Conservation (phyloP, 1,140 invertebrate genomes). For the Stenopsyche tienmushanensis region DNA sequence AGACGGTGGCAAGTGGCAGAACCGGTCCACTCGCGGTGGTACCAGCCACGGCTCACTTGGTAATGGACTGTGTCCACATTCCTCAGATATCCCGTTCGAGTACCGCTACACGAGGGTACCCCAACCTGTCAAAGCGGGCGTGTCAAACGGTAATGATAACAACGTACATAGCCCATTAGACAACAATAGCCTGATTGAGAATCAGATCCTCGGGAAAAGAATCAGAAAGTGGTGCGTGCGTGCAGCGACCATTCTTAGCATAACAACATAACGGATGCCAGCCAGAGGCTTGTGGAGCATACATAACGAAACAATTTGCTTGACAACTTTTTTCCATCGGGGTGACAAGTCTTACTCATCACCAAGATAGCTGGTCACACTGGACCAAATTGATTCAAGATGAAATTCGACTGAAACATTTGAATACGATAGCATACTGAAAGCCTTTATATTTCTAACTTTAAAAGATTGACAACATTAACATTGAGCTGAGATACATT, state of each 20-base stretch:
- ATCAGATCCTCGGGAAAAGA: neutral
- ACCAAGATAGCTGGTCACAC: too few relatives aligned
- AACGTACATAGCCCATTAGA: neutral
- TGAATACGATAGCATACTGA: too few relatives aligned
- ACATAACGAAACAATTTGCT: too few relatives aligned
- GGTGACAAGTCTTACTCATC: too few relatives aligned
- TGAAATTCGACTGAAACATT: too few relatives aligned
- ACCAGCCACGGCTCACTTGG: slow-evolving; percentile 8
- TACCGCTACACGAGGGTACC: slow-evolving; percentile 18
- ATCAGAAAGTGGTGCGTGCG: neutral
- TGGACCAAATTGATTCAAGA: too few relatives aligned
- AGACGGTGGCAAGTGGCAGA: neutral
- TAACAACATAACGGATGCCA: neutral
- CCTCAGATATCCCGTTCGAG: slow-evolving; percentile 31
- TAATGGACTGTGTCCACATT: slow-evolving; percentile 29
- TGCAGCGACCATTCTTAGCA: too few relatives aligned
- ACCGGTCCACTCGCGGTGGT: slow-evolving; percentile 7
- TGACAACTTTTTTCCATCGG: too few relatives aligned
- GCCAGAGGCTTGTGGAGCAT: neutral
- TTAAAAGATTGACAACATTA: too few relatives aligned
- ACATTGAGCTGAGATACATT: too few relatives aligned
- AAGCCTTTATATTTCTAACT: too few relatives aligned
- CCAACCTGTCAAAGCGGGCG: neutral
- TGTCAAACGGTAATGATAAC: neutral
- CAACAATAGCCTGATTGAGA: neutral